Percentiles rank a stretch among this genome's conserved stretches.
phyloP scores from a whole-genome alignment of 2,888 invertebrate species.

The Melieria omissa region DNA sequence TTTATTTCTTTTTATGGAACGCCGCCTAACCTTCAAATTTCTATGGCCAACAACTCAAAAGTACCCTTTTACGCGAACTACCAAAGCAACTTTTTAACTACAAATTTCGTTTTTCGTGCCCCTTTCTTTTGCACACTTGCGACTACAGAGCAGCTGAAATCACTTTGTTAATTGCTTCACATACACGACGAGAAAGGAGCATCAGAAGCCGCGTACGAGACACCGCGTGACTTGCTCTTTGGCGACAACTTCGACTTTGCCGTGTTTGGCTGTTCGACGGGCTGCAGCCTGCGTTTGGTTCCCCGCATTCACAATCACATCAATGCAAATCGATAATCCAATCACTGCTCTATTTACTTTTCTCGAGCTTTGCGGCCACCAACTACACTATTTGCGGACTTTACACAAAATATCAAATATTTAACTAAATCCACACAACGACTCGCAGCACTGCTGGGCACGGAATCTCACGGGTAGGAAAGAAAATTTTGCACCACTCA shows the following conservation, averaged over 20 bases:
- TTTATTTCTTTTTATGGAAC: background rate
- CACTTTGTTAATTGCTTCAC: background rate
- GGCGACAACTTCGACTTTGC: background rate
- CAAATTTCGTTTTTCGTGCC: too few relatives aligned
- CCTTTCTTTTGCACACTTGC: too few relatives aligned
- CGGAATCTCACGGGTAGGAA: background rate
- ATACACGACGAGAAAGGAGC: too few relatives aligned
- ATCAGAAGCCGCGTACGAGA: background rate
- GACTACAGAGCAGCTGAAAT: background rate
- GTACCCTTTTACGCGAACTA: background rate
- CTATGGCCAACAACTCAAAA: background rate
- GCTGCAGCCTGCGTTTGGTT: background rate
- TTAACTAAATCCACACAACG: background rate
- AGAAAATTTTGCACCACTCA: constrained; percentile 25
- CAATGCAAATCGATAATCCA: background rate
- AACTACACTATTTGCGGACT: background rate
- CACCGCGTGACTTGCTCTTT: constrained; percentile 25
- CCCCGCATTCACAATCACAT: background rate
- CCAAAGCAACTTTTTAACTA: background rate
- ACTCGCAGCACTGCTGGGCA: background rate
- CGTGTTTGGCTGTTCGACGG: too few relatives aligned
- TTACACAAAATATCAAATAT: background rate
- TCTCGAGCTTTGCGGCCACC: background rate
- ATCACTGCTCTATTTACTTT: background rate
- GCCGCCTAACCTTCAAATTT: constrained; percentile 7